These are phyloP conservation scores for Psittacula echo DNA, from an alignment of 2,797 vertebrate genomes.

Conservation along the genomic window DNA sequence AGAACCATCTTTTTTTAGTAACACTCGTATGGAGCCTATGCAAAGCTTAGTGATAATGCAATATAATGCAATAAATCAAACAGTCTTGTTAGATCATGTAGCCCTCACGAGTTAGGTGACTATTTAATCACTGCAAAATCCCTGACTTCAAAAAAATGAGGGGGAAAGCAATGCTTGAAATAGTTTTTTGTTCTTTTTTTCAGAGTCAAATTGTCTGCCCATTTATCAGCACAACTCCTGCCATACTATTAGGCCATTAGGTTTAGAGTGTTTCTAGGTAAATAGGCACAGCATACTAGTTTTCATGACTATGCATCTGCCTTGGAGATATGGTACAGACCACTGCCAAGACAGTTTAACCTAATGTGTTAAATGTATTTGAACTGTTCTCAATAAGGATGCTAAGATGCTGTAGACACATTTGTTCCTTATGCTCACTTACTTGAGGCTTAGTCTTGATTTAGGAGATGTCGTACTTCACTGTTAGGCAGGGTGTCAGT, in stretches of 20 bases:
- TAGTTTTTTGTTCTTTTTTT: background rate
- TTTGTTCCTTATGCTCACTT: background rate
- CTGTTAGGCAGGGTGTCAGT: background rate
- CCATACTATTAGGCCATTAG: background rate
- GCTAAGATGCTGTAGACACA: background rate
- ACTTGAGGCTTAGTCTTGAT: constrained; percentile 27
- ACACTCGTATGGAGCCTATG: background rate
- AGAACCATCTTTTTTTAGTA: background rate
- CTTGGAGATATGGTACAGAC: background rate
- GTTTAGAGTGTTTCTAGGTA: background rate
- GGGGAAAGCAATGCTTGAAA: background rate
- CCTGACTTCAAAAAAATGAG: background rate
- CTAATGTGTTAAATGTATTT: background rate
- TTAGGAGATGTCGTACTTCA: background rate
- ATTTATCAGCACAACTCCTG: background rate
- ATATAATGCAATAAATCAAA: background rate
- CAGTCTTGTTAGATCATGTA: background rate
- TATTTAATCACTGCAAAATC: background rate
- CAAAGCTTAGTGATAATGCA: background rate
- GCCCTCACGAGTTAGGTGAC: background rate
- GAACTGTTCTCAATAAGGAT: background rate
- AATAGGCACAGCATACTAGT: background rate
- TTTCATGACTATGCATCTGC: background rate
- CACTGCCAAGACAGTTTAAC: background rate
- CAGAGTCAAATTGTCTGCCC: background rate